A percentile compares a stretch with the other conserved stretches of the same genome.
Evolutionary conservation across 2,888 invertebrate genomes (phyloP).

Genomic region (Notocelia uddmanniana): DNA sequence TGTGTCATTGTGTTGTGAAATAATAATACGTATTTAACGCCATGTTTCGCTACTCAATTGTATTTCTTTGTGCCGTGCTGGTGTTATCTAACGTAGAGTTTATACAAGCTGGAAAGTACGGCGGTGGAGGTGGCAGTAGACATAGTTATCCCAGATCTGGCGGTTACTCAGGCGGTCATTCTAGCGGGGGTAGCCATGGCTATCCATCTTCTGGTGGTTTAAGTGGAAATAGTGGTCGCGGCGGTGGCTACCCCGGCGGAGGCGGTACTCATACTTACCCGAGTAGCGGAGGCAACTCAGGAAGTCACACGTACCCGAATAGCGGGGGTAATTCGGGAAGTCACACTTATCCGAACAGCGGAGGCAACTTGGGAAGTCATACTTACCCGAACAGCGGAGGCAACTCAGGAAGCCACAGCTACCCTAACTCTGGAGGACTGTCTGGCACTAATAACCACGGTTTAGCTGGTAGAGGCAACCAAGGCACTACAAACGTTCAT

Average conservation of each 20-base stretch:
- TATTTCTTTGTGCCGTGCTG: constrained; percentile 46
- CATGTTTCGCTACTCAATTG: constrained; percentile 47
- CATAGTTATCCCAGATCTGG: constrained; percentile 29
- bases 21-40: constrained; percentile 28
- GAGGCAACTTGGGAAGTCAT: constrained; percentile 8
- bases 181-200: constrained; percentile 35
- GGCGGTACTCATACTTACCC: constrained; percentile 29
- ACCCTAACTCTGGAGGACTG: constrained; percentile 21
- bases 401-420: constrained; percentile 35
- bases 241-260: constrained; percentile 10
- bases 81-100: constrained; percentile 45
- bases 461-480: constrained; percentile 10
- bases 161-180: constrained; percentile 27
- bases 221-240: constrained; percentile 18
- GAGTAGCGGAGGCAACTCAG: constrained; percentile 16
- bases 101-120: constrained; percentile 43
- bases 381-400: constrained; percentile 26
- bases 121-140: constrained; percentile 37
- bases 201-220: constrained; percentile 39
- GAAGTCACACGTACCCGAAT: constrained; percentile 14
- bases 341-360: constrained; percentile 16
- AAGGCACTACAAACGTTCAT: constrained; percentile 45
- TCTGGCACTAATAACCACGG: constrained; percentile 25
- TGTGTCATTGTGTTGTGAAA: constrained; percentile 46
- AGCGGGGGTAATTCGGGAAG: constrained; percentile 42